Percentiles rank a stretch among this genome's conserved stretches.
phyloP scores from a whole-genome alignment of 2,797 vertebrate species.

The Botia almorhae region DNA sequence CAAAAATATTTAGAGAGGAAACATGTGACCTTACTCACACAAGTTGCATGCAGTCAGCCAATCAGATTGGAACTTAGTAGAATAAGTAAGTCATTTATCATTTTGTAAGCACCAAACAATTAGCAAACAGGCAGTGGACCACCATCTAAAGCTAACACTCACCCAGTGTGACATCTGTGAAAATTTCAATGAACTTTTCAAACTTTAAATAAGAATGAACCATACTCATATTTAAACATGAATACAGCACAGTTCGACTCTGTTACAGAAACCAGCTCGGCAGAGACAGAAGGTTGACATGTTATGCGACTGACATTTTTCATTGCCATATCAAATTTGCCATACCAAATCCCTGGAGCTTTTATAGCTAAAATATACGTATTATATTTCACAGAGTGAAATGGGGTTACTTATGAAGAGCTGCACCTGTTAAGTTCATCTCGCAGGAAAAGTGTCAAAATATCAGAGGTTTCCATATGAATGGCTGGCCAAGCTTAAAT shows the following conservation, averaged over 20 bases:
- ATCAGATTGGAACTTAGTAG: no score
- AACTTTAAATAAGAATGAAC: background rate
- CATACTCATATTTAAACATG: background rate
- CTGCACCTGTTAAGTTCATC: conserved; percentile 14
- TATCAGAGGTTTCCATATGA: background rate
- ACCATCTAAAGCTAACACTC: background rate
- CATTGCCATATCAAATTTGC: background rate
- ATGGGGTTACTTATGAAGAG: background rate
- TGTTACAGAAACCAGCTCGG: conserved; percentile 8
- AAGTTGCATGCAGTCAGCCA: no score
- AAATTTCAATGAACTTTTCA: background rate
- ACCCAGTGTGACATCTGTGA: background rate
- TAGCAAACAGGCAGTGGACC: no score
- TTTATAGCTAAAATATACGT: conserved; percentile 3
- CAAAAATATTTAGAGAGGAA: no score
- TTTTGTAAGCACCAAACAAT: no score
- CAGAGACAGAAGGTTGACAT: background rate
- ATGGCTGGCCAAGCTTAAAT: background rate
- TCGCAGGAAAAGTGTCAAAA: conserved; percentile 5
- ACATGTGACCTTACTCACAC: background rate
- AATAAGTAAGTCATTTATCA: no score
- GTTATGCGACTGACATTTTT: background rate
- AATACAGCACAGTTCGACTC: background rate
- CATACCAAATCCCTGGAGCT: background rate
- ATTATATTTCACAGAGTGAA: background rate